These are phyloP conservation scores for Lutjanus argentimaculatus DNA, from an alignment of 2,797 vertebrate genomes.

Conservation along the genomic window DNA sequence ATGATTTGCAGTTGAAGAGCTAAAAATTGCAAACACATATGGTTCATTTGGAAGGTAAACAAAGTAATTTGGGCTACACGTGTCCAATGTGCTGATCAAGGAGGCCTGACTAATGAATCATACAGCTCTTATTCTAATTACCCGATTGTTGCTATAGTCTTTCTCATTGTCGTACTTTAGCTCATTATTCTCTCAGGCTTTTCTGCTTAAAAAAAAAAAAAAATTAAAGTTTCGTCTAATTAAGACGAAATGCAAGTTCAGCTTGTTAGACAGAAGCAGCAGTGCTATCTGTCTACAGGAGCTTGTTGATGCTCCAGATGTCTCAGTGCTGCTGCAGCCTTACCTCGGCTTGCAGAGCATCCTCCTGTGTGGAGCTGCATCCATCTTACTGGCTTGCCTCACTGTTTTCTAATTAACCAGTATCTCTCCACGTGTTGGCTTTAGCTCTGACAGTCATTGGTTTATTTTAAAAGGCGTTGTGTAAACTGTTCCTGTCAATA, in stretches of 20 bases:
- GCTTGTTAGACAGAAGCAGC: conserved; percentile 38
- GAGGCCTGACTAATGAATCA: conserved; percentile 49
- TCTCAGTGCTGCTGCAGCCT: conserved; percentile 21
- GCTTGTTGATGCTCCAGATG: conserved; percentile 47
- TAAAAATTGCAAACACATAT: conserved; percentile 6
- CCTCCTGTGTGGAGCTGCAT: conserved; percentile 14
- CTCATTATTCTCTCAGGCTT: conserved; percentile 41
- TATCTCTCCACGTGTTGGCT: conserved; percentile 7
- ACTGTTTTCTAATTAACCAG: conserved; percentile 58
- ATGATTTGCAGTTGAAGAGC: conserved; percentile 8
- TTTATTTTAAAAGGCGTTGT: conserved; percentile 40
- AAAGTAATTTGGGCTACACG: conserved; percentile 19
- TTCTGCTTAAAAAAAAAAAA: conserved; percentile 20
- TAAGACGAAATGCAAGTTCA: conserved; percentile 58
- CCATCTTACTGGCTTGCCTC: conserved; percentile 31
- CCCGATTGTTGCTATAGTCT: conserved; percentile 32
- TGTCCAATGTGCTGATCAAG: conserved; percentile 47
- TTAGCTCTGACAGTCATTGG: conserved; percentile 33
- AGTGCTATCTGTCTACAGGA: not conserved
- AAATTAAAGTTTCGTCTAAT: conserved; percentile 29
- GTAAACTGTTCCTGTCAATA: conserved; percentile 29
- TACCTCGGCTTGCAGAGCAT: conserved; percentile 16
- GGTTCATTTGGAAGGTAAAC: conserved; percentile 14
- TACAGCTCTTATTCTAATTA: conserved; percentile 41
- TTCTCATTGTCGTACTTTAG: conserved; percentile 26